phyloP scores from a whole-genome alignment of 2,113 vertebrate genomes.

The Boleophthalmus pectinirostris region DNA sequence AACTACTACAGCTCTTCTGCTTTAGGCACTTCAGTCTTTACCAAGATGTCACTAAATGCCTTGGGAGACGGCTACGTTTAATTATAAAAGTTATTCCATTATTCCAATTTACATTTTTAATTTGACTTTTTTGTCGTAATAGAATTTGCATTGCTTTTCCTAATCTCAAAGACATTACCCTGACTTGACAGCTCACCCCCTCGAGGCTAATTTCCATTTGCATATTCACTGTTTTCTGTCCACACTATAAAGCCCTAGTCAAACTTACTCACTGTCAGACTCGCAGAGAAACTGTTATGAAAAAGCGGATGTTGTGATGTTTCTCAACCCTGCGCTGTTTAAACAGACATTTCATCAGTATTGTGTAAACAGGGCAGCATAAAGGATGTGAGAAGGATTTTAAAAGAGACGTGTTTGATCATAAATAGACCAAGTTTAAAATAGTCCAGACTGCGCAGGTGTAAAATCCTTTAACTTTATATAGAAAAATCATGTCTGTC shows the following conservation, averaged over 20 bases:
- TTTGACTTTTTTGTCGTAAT: neutral
- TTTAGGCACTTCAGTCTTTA: neutral
- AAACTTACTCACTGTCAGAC: neutral
- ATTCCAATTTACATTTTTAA: neutral
- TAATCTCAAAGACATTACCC: neutral
- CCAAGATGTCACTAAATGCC: neutral
- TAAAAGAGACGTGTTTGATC: neutral
- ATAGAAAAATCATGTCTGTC: neutral
- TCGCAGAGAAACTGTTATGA: neutral
- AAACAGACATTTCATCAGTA: neutral
- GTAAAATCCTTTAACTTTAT: conserved; percentile 2
- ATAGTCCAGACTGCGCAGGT: conserved; percentile 2
- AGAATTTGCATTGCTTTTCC: neutral
- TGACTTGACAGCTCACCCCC: neutral
- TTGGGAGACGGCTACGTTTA: neutral
- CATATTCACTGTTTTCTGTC: neutral
- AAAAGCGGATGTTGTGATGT: neutral
- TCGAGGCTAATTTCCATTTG: conserved; percentile 2
- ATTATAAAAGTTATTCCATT: neutral
- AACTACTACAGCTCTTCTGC: neutral
- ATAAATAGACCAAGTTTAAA: neutral
- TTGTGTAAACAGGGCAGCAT: neutral
- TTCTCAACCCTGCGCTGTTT: neutral
- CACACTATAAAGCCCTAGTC: neutral
- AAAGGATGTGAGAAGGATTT: neutral